Base-by-base conservation (phyloP, 2,113 vertebrate genomes). In the Bubo scandiacus region DNA sequence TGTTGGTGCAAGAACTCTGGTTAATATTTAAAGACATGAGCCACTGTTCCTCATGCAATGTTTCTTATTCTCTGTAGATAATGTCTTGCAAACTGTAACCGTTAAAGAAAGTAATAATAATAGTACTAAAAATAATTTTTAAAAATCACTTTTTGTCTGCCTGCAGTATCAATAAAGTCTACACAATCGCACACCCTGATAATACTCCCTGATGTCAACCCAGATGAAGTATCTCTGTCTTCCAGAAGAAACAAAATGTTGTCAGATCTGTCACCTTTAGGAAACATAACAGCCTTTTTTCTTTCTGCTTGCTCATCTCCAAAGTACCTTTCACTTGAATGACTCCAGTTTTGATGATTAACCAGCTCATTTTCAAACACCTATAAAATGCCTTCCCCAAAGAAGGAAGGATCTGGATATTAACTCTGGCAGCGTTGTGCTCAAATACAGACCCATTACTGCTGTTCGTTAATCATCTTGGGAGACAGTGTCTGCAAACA, bases 331-430 rank as follows among this genome's bases (percentile, higher is more conserved):
- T 88, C 2, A 15, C 72, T 83, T 88, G 85, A 90, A 62, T 71
- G 45, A 93, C 47, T 95, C 85, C 80, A 66, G n/a, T 93, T 96
- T 82, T 93, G 81, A 93, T 95, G 66, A 93, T 90, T 95, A 96
- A 90, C 92, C 74, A 93, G 58, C 66, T 54, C 58, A 61, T 85
- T 93, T 93, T 94, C 66, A 85, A 82, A 85, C 78, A 88, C 61
- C 78, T 77, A 90, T 61, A 72, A 96, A 94, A 90, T 68, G 19
- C 22, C 21, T 92, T 95, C 85, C 25, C 45, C 62, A 34, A 82
- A 51, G 21, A 85, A 36, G 25, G 66, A 73, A 73, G 25, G 58
- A 57, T 87, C 36, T 94, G 93, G 61, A 62, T 81, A 81, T 92
- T 86, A 94, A 86, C 62, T 95, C 66, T 34, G 82, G 66, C 66